Conservation (phyloP, 2,113 vertebrate species). For the Scatophagus argus region DNA sequence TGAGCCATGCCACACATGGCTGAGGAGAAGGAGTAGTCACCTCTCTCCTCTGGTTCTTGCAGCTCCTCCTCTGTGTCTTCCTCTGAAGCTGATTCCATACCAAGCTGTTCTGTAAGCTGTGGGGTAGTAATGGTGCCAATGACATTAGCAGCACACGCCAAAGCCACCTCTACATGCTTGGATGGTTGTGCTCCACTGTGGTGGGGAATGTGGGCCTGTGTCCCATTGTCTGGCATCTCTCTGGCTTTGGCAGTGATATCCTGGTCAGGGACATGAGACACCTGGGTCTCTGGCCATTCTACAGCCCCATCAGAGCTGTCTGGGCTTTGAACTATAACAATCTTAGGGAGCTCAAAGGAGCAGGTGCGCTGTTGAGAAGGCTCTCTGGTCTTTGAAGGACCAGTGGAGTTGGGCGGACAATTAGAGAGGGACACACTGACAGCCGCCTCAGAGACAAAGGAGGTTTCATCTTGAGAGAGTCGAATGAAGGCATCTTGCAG, state of each 20-base stretch:
- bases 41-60: slow-evolving; percentile 50
- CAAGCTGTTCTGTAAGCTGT: slow-evolving; percentile 87
- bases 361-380: slow-evolving; percentile 79
- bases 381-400: slow-evolving; percentile 72
- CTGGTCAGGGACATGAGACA: slow-evolving; percentile 75
- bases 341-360: slow-evolving; percentile 95
- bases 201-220: slow-evolving; percentile 28
- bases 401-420: slow-evolving; percentile 38
- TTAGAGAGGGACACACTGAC: slow-evolving; percentile 80
- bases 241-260: slow-evolving; percentile 61
- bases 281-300: slow-evolving; percentile 86
- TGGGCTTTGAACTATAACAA: slow-evolving; percentile 96
- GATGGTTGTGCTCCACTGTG: slow-evolving; percentile 69
- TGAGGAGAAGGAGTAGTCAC: slow-evolving; percentile 89
- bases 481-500: slow-evolving; percentile 96
- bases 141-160: slow-evolving; percentile 92
- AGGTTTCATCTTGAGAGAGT: slow-evolving; percentile 89
- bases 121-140: slow-evolving; percentile 95
- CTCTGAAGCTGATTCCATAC: slow-evolving; percentile 79
- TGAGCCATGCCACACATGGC: slow-evolving; percentile 93
- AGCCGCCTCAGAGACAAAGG: slow-evolving; percentile 85
- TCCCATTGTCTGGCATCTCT: slow-evolving; percentile 61
- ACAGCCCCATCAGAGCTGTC: slow-evolving; percentile 86
- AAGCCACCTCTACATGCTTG: slow-evolving; percentile 89
- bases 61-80: slow-evolving; percentile 61